Evolutionary conservation across 2,113 vertebrate species (phyloP).

Genomic region (Garra rufa): DNA sequence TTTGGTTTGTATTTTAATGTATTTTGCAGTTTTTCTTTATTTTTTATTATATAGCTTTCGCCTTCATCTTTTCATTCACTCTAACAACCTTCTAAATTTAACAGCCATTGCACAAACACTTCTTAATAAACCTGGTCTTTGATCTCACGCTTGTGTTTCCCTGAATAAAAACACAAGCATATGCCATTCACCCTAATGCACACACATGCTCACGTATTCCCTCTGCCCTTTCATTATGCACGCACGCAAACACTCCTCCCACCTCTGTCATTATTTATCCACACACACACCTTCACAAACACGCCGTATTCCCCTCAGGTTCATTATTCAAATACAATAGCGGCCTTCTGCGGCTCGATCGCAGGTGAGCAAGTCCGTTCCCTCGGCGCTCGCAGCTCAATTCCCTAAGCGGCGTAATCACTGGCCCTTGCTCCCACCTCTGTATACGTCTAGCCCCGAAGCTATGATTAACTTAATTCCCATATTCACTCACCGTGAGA

Average conservation of each 20-base stretch:
- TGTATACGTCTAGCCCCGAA: constrained; percentile 52
- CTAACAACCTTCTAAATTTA: not conserved
- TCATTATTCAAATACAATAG: constrained; percentile 52
- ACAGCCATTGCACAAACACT: constrained; percentile 3
- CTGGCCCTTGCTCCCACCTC: constrained; percentile 35
- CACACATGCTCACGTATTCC: constrained; percentile 33
- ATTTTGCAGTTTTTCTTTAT: not conserved
- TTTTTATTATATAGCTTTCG: not conserved
- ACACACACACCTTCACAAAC: constrained; percentile 46
- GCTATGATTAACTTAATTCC: constrained; percentile 61
- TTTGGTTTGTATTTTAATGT: not conserved
- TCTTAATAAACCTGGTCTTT: constrained; percentile 13
- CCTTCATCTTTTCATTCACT: not conserved
- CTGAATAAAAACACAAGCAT: constrained; percentile 18
- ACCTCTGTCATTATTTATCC: constrained; percentile 52
- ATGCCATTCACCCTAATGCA: not conserved
- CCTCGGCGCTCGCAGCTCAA: constrained; percentile 15
- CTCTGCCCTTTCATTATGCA: constrained; percentile 54
- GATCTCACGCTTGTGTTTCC: constrained; percentile 8
- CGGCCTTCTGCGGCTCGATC: constrained; percentile 34
- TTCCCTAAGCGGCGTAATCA: constrained; percentile 53
- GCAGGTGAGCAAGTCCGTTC: constrained; percentile 34
- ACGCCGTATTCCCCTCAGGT: constrained; percentile 26
- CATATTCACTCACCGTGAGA: constrained; percentile 60
- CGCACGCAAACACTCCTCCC: constrained; percentile 40